Evolutionary conservation across 2,888 invertebrate genomes (phyloP), one percentile per base, ranked within the genome.

Genomic region (Caenorhabditis imperialis): DNA sequence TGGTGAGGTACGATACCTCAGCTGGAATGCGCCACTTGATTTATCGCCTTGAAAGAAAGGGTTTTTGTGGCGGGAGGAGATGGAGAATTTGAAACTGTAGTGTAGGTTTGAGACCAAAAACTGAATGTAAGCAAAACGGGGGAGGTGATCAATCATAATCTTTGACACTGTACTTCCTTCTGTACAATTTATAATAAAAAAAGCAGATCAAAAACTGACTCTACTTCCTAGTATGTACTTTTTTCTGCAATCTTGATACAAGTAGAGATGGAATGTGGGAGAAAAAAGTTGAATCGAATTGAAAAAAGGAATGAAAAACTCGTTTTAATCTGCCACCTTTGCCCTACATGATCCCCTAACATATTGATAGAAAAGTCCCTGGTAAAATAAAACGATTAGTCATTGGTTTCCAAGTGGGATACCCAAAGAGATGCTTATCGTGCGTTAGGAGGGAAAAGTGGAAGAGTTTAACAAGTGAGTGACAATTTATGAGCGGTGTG

Each of bases 301-400:
- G 1, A n/a, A 20, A 55, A 10, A 27, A 42, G 20, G 18, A 30
- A 20, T 33, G 22, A 44, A 44, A 44, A 44, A 44, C 44, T 12
- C 2, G 44, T 44, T 44, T 44, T 44, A 44, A 54, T 40, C 38
- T 33, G 6, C 38, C 35, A 58, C 58, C 58, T 58, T 50, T 30
- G 23, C 7, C 30, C 42, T 22, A 20, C 23, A 44, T 44, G 14
- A 44, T 44, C 44, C 6, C 23, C 23, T 44, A 2, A 20, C 20
- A 10, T 20, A 23, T 18, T 40, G n/a, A 16, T 7, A 3, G n/a
- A 2, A 22, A 20, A 44, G 3, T 44, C 22, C 22, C n/a, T n/a
- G n/a, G n/a, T n/a, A n/a, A n/a, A n/a, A n/a, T n/a, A 18, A 44
- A 53, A 53, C 62, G 51, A 62, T 62, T 62, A 53, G 62, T 62